phyloP scores from a whole-genome alignment of 2,113 vertebrate species.

The Carettochelys insculpta region DNA sequence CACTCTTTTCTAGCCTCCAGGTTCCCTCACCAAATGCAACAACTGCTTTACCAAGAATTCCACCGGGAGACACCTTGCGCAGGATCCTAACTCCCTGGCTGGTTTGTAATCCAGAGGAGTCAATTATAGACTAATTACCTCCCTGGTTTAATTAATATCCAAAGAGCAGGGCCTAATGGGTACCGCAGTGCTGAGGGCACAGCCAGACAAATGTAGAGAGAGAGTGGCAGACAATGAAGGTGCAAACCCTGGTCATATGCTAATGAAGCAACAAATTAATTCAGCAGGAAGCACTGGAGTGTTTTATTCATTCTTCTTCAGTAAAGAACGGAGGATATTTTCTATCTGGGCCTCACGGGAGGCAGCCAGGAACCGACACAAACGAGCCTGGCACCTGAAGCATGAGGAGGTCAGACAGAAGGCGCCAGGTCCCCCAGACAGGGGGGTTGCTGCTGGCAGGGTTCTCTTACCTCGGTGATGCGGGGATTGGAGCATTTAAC shows the following conservation, averaged over 20 bases:
- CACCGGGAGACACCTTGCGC: constrained; percentile 47
- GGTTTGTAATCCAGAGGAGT: constrained; percentile 72
- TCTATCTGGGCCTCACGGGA: not conserved
- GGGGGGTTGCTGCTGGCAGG: fast-evolving
- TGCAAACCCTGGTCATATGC: fast-evolving
- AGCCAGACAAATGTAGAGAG: not conserved
- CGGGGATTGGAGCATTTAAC: constrained; percentile 98
- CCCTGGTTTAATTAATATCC: constrained; percentile 83
- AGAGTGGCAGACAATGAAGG: not conserved
- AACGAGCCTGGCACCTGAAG: not conserved
- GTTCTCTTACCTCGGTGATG: constrained; percentile 90
- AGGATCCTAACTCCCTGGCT: constrained; percentile 33
- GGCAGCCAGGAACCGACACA: not conserved
- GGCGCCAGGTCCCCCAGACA: fast-evolving
- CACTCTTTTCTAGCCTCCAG: not conserved
- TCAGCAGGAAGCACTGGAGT: fast-evolving
- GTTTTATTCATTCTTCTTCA: not conserved
- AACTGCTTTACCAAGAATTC: not conserved
- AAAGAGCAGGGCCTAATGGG: constrained; percentile 50
- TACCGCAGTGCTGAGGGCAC: constrained; percentile 2
- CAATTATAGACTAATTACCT: constrained; percentile 81
- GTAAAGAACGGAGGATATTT: fast-evolving
- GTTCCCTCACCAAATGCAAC: constrained; percentile 5
- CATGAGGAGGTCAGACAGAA: too few species aligned
- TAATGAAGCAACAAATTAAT: not conserved